These are phyloP conservation scores for Scopus umbretta DNA, from an alignment of 2,113 vertebrate genomes.

Conservation along the genomic window DNA sequence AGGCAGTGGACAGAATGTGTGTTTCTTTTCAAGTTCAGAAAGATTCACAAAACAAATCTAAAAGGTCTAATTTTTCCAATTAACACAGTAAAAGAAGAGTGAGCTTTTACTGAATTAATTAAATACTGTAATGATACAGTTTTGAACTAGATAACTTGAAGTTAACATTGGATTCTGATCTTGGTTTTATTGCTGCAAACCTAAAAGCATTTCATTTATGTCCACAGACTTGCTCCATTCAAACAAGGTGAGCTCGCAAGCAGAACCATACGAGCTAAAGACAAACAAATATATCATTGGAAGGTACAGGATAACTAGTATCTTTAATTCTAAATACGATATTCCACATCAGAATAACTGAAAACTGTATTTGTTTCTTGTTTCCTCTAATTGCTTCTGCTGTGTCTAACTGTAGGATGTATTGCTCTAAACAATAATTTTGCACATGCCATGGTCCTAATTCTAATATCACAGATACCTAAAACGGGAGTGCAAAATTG, in stretches of 20 bases:
- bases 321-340: not conserved
- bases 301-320: not conserved
- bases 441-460: not conserved
- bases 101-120: not conserved
- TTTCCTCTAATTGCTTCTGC: not conserved
- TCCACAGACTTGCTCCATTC: not conserved
- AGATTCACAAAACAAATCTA: slow-evolving; percentile 70
- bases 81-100: slow-evolving; percentile 20
- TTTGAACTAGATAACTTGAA: not conserved
- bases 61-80: slow-evolving; percentile 66
- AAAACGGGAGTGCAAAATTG: not conserved
- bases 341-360: not conserved
- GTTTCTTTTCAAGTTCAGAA: slow-evolving; percentile 71
- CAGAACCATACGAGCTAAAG: not conserved
- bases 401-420: not conserved
- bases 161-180: not conserved
- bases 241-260: not conserved
- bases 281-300: not conserved
- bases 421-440: not conserved
- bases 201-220: not conserved
- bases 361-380: not conserved
- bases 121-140: not conserved
- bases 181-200: not conserved
- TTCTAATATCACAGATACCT: not conserved
- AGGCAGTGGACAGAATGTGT: slow-evolving; percentile 66